These are phyloP conservation scores for Trachelipus rathkii DNA, from an alignment of 1,140 invertebrate genomes.

Conservation along the genomic window DNA sequence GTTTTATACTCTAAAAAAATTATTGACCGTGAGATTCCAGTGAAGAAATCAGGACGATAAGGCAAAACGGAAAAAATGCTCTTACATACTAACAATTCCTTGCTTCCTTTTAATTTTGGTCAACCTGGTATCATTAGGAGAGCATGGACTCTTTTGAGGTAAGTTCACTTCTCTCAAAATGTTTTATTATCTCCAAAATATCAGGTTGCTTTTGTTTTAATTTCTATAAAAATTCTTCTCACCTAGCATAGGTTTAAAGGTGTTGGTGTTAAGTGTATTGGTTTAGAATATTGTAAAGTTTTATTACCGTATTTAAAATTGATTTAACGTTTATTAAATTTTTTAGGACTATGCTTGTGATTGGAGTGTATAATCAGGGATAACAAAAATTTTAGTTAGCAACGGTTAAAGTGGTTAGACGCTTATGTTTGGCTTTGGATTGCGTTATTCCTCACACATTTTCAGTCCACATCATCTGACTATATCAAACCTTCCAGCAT, in stretches of 20 bases:
- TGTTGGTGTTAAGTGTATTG: no score
- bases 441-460: slow-evolving; percentile 71
- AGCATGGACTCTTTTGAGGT: slow-evolving; percentile 78
- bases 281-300: no score
- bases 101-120: slow-evolving; percentile 65
- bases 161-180: slow-evolving; percentile 16
- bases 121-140: slow-evolving; percentile 71
- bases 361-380: neutral
- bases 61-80: slow-evolving; percentile 79
- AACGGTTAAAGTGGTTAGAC: slow-evolving; percentile 60
- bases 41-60: slow-evolving; percentile 68
- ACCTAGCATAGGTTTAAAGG: no score
- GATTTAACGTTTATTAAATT: no score
- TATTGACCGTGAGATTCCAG: slow-evolving; percentile 58
- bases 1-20: slow-evolving; percentile 72
- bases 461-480: slow-evolving; percentile 63
- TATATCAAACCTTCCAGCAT: slow-evolving; percentile 73
- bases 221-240: no score
- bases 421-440: slow-evolving; percentile 71
- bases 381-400: neutral
- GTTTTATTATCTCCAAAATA: neutral
- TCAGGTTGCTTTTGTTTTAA: no score
- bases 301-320: no score
- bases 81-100: slow-evolving; percentile 73
- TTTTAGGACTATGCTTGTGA: neutral